A percentile compares a stretch with the other conserved stretches of the same genome.
Evolutionary conservation across 1,140 invertebrate species (phyloP).

Genomic region (Solenopsis invicta): DNA sequence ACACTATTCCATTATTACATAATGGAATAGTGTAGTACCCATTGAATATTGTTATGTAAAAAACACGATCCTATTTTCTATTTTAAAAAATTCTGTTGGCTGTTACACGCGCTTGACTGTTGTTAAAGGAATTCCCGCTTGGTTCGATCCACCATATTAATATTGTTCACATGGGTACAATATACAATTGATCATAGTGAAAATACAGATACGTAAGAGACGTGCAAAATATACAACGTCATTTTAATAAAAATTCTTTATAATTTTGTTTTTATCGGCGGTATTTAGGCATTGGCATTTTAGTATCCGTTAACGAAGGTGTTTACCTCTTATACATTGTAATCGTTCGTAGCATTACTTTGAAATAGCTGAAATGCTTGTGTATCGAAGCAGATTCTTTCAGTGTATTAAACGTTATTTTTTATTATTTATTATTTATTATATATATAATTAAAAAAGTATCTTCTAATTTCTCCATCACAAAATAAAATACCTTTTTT

Average conservation of each 20-base stretch:
- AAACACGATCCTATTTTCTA: neutral
- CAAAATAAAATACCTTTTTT: neutral
- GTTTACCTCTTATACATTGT: neutral
- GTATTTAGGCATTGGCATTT: constrained; percentile 29
- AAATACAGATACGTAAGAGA: neutral
- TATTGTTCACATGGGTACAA: neutral
- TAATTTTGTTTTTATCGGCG: constrained; percentile 15
- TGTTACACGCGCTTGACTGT: neutral
- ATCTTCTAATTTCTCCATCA: neutral
- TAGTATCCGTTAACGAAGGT: neutral
- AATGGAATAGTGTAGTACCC: neutral
- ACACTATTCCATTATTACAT: neutral
- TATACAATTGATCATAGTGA: constrained; percentile 18
- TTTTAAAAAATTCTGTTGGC: constrained; percentile 4
- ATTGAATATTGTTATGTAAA: neutral
- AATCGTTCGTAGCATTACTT: constrained; percentile 15
- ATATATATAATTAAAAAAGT: no score
- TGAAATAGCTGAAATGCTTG: neutral
- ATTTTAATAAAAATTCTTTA: constrained; percentile 16
- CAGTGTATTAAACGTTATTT: neutral
- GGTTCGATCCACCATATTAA: neutral
- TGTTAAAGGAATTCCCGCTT: constrained; percentile 2
- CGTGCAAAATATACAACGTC: neutral
- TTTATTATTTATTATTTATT: constrained; percentile 13
- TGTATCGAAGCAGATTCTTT: constrained; percentile 8